phyloP scores from a whole-genome alignment of 2,888 invertebrate species.

The Melanostoma mellinum region DNA sequence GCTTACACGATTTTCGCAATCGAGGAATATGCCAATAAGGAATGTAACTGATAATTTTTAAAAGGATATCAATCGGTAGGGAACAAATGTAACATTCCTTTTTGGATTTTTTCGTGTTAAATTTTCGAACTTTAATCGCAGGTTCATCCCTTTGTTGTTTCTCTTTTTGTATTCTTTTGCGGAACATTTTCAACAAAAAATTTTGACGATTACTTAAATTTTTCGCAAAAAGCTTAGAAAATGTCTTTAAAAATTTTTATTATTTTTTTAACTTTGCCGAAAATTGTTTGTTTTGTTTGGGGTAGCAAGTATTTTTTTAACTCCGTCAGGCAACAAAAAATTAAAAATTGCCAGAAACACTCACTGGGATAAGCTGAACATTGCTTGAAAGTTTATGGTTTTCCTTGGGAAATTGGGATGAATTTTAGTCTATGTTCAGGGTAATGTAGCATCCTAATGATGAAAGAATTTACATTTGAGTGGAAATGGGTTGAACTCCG shows the following conservation, averaged over 20 bases:
- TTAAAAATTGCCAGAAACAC: too few relatives aligned
- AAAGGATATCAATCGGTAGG: constrained; percentile 76
- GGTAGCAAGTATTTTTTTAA: too few relatives aligned
- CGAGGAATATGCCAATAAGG: constrained; percentile 77
- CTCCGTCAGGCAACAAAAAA: too few relatives aligned
- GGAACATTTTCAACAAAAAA: background rate
- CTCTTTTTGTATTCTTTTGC: constrained; percentile 8
- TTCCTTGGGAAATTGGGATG: too few relatives aligned
- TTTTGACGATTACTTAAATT: constrained; percentile 1
- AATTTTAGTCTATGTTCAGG: too few relatives aligned
- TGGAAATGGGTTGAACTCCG: too few relatives aligned
- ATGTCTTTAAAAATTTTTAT: background rate
- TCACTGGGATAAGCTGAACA: too few relatives aligned
- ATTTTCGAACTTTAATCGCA: constrained; percentile 2
- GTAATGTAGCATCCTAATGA: too few relatives aligned
- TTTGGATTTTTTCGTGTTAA: background rate
- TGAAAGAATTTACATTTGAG: too few relatives aligned
- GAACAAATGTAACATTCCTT: constrained; percentile 67
- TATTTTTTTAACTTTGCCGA: background rate
- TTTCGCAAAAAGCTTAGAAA: background rate
- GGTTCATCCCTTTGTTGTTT: background rate
- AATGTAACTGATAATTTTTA: constrained; percentile 76
- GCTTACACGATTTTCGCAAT: constrained; percentile 76
- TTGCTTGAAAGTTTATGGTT: too few relatives aligned
- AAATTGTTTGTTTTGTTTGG: too few relatives aligned